Conservation (phyloP, 2,888 invertebrate genomes). For the Lydus trimaculatus region DNA sequence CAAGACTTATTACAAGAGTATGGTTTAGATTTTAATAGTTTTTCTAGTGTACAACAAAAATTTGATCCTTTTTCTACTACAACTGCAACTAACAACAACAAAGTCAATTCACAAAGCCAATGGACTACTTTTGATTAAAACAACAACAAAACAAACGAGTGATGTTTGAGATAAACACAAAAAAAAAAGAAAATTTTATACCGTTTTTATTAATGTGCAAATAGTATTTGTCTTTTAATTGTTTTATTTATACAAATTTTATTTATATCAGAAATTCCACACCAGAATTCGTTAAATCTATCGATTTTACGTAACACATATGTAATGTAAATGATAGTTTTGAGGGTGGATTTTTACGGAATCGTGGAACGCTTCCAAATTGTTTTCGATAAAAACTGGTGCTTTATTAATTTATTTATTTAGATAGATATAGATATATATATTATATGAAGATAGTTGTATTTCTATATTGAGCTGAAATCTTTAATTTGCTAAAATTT, state of each 20-base stretch:
- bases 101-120: constrained; percentile 63
- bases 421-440: not conserved
- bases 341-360: no score
- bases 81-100: constrained; percentile 35
- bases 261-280: constrained; percentile 28
- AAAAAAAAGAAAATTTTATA: constrained; percentile 10
- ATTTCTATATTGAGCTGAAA: not conserved
- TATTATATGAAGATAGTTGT: not conserved
- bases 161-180: no score
- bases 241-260: constrained; percentile 36
- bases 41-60: constrained; percentile 50
- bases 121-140: constrained; percentile 68
- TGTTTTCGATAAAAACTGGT: constrained; percentile 17
- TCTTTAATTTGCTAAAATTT: not conserved
- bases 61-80: constrained; percentile 50
- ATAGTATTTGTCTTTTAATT: constrained; percentile 13
- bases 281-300: no score
- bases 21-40: constrained; percentile 72
- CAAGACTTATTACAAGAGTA: constrained; percentile 76
- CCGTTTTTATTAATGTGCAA: constrained; percentile 30
- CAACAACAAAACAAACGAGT: constrained; percentile 18
- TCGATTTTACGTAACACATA: no score
- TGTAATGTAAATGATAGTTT: no score
- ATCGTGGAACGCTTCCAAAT: not conserved
- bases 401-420: constrained; percentile 31